Base-by-base conservation (phyloP, 2,113 vertebrate species). In the Varanus salvator region DNA sequence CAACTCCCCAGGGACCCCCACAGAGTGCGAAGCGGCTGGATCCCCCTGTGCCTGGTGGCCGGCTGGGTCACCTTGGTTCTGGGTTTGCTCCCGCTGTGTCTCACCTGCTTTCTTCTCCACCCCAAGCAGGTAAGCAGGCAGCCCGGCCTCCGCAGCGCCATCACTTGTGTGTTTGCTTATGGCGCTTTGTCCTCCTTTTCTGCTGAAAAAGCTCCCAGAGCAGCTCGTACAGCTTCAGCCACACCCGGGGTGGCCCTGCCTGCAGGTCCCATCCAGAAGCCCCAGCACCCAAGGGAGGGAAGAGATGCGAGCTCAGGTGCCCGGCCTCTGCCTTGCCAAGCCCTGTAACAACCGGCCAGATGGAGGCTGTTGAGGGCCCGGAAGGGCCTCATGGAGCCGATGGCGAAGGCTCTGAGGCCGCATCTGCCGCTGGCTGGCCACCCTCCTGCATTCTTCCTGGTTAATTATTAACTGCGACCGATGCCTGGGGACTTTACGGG, bases 51-150 rank as follows among this genome's bases (percentile, higher is more conserved):
- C 21, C 19, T 82, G 29, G 50, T 27, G 19, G 34, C 66, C 17
- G 38, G 12, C 57, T 74, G 81, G 50, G 68, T 44, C n/a, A 34
- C 72, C n/a, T 57, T 71, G 48, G 12, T 81, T 25, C n/a, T 88
- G 87, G 14, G 52, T 34, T 87, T 87, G 19, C 78, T 82, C 57
- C 50, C 68, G 29, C 74, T 74, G 72, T 72, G 72, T 23, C 44
- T 82, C 21, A 50, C 66, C 1, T 82, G 87, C 50, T 17, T 82
- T 57, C 68, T 82, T 57, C 52, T 87, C 44, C 86, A 60, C 72
- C 50, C 72, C 8, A 82, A 72, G 38, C 68, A 82, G 78, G 87
- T 82, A 88, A 88, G 64, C 68, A 88, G 64, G 69, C 2, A 68
- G 12, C 4, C 44, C 52, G 38, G 50, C 11, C 83, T 50, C 29